A percentile compares a stretch with the other conserved stretches of the same genome.
These are phyloP conservation scores for Eptesicus fuscus DNA, from an alignment of 2,113 vertebrate genomes.

Conservation along the genomic window DNA sequence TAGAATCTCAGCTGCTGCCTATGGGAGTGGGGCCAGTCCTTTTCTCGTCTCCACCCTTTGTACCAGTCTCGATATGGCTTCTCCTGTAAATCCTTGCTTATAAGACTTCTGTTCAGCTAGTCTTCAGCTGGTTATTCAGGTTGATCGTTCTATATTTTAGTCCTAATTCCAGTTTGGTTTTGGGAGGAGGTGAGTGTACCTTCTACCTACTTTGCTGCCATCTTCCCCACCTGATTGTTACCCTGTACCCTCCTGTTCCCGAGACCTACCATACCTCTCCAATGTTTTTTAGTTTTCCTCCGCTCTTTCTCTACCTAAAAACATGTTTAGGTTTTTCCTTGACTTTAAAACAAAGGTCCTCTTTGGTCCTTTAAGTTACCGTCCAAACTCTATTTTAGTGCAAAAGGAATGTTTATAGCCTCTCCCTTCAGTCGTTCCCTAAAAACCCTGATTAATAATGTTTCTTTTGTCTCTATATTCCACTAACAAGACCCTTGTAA, in stretches of 20 bases:
- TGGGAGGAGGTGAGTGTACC: neutral
- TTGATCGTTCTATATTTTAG: neutral
- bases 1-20: neutral
- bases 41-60: neutral
- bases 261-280: neutral
- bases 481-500: neutral
- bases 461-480: neutral
- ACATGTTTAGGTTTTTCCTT: neutral
- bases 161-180: neutral
- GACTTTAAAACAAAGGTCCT: neutral
- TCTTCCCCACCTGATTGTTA: neutral
- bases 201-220: neutral
- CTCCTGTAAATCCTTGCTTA: neutral
- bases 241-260: neutral
- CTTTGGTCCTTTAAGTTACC: neutral
- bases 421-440: conserved; percentile 8
- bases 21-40: neutral
- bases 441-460: neutral
- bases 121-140: neutral
- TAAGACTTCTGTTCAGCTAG: neutral
- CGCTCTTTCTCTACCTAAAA: neutral
- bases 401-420: neutral
- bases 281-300: neutral
- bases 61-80: neutral
- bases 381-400: neutral